phyloP scores from a whole-genome alignment of 2,888 invertebrate species.

The Noctua janthina region DNA sequence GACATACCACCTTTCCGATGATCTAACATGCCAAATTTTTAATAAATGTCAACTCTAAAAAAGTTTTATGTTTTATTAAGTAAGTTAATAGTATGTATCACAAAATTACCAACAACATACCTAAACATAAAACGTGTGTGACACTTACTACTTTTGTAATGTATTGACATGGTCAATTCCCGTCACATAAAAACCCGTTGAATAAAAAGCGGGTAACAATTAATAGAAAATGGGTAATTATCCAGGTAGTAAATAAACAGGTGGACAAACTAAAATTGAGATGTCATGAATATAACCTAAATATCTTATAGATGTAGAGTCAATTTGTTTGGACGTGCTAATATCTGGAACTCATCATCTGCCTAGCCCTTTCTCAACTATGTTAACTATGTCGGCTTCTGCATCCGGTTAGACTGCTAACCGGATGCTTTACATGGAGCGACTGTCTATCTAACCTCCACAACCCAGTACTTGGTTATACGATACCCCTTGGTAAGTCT shows the following conservation, averaged over 20 bases:
- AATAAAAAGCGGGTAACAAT: background rate
- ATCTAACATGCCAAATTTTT: slow-evolving; percentile 10
- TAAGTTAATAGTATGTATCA: background rate
- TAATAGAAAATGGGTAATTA: background rate
- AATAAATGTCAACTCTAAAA: slow-evolving; percentile 27
- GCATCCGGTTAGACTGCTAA: too few relatives aligned
- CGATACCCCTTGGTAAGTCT: too few relatives aligned
- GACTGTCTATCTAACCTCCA: too few relatives aligned
- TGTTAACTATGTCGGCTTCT: too few relatives aligned
- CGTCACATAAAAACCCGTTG: too few relatives aligned
- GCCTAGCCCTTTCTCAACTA: too few relatives aligned
- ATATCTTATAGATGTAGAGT: background rate
- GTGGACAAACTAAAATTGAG: background rate
- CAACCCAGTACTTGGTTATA: too few relatives aligned
- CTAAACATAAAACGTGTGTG: background rate
- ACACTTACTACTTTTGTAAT: background rate
- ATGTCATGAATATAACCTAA: background rate
- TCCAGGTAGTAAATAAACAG: background rate
- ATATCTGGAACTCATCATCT: background rate
- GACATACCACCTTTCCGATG: slow-evolving; percentile 19
- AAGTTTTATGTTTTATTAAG: slow-evolving; percentile 10
- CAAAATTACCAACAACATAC: background rate
- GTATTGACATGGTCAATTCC: background rate
- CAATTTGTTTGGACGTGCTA: background rate
- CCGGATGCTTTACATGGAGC: too few relatives aligned